Evolutionary conservation across 2,797 vertebrate species (phyloP).

Genomic region (Orientallactaga sibirica): DNA sequence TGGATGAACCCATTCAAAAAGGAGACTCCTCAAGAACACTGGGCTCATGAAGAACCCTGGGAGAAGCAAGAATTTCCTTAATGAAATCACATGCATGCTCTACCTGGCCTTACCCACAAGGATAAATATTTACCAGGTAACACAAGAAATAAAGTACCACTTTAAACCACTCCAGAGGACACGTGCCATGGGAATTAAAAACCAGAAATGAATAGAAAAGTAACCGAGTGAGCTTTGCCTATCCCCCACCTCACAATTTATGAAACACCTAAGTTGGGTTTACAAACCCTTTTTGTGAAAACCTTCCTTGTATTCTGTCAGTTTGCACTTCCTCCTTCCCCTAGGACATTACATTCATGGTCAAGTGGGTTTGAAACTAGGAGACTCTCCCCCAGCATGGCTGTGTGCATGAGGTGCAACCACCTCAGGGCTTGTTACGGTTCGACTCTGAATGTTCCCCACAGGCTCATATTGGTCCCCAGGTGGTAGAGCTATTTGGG

Average conservation of each 20-base stretch:
- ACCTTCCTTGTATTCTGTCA: neutral
- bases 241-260: neutral
- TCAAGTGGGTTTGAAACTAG: neutral
- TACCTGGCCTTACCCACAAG: neutral
- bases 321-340: neutral
- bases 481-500: neutral
- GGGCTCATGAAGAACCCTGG: neutral
- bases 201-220: neutral
- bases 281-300: slow-evolving; percentile 35
- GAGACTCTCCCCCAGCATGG: neutral
- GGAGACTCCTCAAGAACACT: accelerated
- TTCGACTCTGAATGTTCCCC: neutral
- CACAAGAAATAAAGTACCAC: neutral
- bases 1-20: neutral
- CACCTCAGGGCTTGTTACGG: too few relatives aligned
- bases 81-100: accelerated
- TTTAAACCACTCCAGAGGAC: neutral
- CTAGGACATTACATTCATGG: neutral
- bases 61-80: neutral
- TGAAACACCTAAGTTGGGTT: neutral
- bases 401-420: neutral
- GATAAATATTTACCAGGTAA: slow-evolving; percentile 39
- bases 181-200: slow-evolving; percentile 2
- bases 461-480: neutral
- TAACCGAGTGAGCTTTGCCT: neutral